A percentile compares a stretch with the other conserved stretches of the same genome.
These are phyloP conservation scores for Rissa tridactyla DNA, from an alignment of 2,113 vertebrate species.

Conservation along the genomic window DNA sequence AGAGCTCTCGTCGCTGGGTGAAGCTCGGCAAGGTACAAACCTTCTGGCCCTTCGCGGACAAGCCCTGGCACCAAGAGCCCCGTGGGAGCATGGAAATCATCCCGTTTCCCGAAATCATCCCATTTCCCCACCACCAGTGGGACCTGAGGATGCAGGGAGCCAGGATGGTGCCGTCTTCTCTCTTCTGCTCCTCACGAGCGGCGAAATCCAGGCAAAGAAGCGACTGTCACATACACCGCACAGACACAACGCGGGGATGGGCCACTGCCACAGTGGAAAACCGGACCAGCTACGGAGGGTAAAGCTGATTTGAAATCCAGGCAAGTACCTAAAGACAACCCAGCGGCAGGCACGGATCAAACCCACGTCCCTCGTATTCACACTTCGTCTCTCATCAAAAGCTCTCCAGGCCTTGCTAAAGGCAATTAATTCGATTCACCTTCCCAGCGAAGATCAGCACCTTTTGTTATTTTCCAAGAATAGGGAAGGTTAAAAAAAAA, in stretches of 20 bases:
- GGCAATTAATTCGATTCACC: background rate
- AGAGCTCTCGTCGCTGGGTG: background rate
- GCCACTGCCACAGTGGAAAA: background rate
- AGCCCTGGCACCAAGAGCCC: background rate
- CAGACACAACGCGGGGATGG: rapidly evolving
- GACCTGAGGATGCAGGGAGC: rapidly evolving
- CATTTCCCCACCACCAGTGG: background rate
- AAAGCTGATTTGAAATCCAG: background rate
- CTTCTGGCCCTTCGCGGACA: background rate
- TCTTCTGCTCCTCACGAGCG: background rate
- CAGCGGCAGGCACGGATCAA: background rate
- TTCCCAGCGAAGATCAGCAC: background rate
- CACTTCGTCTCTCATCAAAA: background rate
- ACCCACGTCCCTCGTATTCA: rapidly evolving
- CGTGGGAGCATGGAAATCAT: rapidly evolving
- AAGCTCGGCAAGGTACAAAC: background rate
- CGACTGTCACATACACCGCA: rapidly evolving
- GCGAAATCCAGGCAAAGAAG: background rate
- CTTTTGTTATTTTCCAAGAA: background rate
- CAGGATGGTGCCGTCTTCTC: background rate
- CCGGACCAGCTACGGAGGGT: too few species aligned
- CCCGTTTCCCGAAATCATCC: background rate
- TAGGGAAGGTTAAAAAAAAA: background rate
- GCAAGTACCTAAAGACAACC: background rate
- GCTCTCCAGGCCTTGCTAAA: background rate